Percentiles rank a stretch among this genome's conserved stretches.
phyloP scores from a whole-genome alignment of 2,888 invertebrate species.

The Pocota personata region DNA sequence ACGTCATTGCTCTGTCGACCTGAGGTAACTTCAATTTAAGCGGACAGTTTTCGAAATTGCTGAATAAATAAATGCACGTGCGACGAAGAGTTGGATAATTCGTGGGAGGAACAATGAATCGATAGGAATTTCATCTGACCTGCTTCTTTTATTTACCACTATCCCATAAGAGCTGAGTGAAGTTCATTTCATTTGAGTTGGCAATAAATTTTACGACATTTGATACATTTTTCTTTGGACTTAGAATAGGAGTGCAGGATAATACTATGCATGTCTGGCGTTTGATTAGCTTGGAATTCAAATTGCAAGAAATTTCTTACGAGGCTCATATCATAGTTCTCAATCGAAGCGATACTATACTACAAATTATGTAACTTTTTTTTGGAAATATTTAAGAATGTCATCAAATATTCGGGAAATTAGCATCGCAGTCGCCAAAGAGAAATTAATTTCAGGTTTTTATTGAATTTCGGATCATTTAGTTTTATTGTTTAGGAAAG shows the following conservation, averaged over 20 bases:
- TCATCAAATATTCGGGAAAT: neutral
- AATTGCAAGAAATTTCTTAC: neutral
- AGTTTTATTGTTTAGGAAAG: neutral
- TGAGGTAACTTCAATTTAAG: neutral
- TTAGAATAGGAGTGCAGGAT: neutral
- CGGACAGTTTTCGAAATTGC: slow-evolving; percentile 9
- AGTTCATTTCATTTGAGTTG: neutral
- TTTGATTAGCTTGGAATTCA: neutral
- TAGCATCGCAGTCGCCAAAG: neutral
- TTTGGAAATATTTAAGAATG: too few species aligned
- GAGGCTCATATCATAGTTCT: too few species aligned
- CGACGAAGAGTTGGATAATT: neutral
- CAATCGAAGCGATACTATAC: too few species aligned
- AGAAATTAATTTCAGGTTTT: neutral
- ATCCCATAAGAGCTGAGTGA: neutral
- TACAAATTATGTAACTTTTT: too few species aligned
- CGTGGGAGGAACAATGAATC: neutral
- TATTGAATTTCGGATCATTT: neutral
- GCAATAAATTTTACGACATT: slow-evolving; percentile 2
- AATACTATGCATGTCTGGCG: neutral
- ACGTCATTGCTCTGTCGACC: neutral
- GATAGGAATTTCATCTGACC: slow-evolving; percentile 11
- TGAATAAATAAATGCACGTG: neutral
- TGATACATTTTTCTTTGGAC: neutral
- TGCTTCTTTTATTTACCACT: neutral